Conservation (phyloP, 2,888 invertebrate genomes). For the Spilosoma lubricipeda region DNA sequence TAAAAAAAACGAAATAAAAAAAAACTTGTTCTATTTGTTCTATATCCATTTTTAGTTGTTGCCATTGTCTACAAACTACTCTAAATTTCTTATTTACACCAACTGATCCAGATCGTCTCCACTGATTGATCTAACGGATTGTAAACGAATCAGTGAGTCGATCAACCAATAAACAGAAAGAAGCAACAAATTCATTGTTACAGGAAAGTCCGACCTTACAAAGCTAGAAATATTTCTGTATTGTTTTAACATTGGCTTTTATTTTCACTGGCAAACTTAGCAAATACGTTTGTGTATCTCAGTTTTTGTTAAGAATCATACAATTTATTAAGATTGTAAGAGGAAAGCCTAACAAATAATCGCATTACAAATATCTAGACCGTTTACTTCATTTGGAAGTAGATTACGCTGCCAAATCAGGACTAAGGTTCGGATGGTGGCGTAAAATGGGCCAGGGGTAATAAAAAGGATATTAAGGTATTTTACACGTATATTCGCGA, state of each 20-base stretch:
- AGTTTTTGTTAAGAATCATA: neutral
- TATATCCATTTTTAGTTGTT: neutral
- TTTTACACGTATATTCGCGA: neutral
- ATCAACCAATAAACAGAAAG: slow-evolving; percentile 8
- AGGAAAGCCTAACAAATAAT: neutral
- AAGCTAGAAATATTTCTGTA: neutral
- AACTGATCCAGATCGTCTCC: neutral
- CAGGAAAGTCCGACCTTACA: slow-evolving; percentile 18
- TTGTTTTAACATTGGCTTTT: slow-evolving; percentile 29
- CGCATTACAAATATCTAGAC: neutral
- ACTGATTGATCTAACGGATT: slow-evolving; percentile 3
- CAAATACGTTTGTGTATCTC: neutral
- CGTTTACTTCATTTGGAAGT: neutral
- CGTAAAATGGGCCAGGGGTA: neutral
- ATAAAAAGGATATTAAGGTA: neutral
- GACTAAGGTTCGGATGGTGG: neutral
- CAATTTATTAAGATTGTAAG: neutral
- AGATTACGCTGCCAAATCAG: neutral
- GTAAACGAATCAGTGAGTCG: slow-evolving; percentile 7
- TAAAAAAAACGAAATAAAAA: neutral
- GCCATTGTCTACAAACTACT: neutral
- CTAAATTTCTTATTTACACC: neutral
- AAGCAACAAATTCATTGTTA: slow-evolving; percentile 13
- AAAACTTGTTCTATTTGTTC: neutral
- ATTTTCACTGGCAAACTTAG: neutral